Conservation (phyloP, 2,797 vertebrate genomes). For the Clarias fuscus region DNA sequence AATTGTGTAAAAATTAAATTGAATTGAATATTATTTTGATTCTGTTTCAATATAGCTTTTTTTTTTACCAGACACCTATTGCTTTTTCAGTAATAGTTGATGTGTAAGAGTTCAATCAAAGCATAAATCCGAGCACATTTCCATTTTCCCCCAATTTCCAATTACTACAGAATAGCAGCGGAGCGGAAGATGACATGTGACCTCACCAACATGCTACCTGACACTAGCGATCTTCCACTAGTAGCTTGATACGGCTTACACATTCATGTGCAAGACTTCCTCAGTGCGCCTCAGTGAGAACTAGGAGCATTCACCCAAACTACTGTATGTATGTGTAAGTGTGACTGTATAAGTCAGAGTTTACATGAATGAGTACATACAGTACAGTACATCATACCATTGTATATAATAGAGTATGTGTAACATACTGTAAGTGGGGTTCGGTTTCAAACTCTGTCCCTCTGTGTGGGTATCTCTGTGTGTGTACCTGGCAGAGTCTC, state of each 20-base stretch:
- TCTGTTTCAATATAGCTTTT: background rate
- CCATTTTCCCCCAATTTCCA: background rate
- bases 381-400: background rate
- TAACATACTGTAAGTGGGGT: background rate
- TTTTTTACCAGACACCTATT: background rate
- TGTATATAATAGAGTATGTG: background rate
- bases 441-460: background rate
- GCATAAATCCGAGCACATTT: background rate
- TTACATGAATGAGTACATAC: background rate
- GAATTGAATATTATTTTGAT: too few species aligned
- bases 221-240: slow-evolving; percentile 43
- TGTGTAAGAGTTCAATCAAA: background rate
- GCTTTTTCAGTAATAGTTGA: background rate
- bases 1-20: too few species aligned
- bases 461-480: background rate
- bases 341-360: background rate
- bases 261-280: slow-evolving; percentile 67
- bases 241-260: slow-evolving; percentile 54
- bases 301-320: background rate
- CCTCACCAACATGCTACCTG: slow-evolving; percentile 51
- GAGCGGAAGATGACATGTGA: slow-evolving; percentile 39
- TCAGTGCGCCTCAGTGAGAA: slow-evolving; percentile 35
- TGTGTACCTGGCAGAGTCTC: background rate
- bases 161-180: background rate
- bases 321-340: background rate